These are phyloP conservation scores for Macquaria ambigua DNA, from an alignment of 2,113 vertebrate species.

Conservation along the genomic window DNA sequence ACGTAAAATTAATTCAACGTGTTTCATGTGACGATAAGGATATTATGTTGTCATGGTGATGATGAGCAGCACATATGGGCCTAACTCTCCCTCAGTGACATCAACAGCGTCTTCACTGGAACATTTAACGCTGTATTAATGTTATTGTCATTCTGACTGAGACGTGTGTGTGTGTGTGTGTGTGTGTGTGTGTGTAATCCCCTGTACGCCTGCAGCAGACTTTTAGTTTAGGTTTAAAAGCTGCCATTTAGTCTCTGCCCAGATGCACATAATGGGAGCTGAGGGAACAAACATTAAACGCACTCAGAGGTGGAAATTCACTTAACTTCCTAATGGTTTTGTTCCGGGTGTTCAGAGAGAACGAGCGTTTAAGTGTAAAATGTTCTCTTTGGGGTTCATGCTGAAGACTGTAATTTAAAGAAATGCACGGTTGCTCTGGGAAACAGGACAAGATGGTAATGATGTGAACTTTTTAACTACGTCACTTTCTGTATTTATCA, in stretches of 20 bases:
- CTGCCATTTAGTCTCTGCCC: background rate
- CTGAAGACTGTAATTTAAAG: background rate
- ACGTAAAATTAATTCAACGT: no score
- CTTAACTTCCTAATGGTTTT: slow-evolving; percentile 8
- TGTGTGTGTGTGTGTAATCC: background rate
- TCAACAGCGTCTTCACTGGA: background rate
- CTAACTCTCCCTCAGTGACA: no score
- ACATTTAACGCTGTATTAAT: background rate
- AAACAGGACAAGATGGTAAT: background rate
- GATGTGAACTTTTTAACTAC: background rate
- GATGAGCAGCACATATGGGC: background rate
- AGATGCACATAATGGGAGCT: slow-evolving; percentile 19
- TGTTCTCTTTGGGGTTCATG: slow-evolving; percentile 3
- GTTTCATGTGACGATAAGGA: no score
- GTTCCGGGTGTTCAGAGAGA: background rate
- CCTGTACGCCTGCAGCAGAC: background rate
- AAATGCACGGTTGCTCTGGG: background rate
- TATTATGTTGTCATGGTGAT: background rate
- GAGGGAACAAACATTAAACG: slow-evolving; percentile 10
- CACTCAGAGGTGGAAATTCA: slow-evolving; percentile 39
- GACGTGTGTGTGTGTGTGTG: background rate
- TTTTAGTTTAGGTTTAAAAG: slow-evolving; percentile 22
- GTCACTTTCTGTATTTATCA: background rate
- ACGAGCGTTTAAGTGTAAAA: background rate
- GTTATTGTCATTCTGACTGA: background rate